Percentiles rank a stretch among this genome's conserved stretches.
Conservation (phyloP, 2,797 vertebrate genomes). For the Gambelia wislizenii region DNA sequence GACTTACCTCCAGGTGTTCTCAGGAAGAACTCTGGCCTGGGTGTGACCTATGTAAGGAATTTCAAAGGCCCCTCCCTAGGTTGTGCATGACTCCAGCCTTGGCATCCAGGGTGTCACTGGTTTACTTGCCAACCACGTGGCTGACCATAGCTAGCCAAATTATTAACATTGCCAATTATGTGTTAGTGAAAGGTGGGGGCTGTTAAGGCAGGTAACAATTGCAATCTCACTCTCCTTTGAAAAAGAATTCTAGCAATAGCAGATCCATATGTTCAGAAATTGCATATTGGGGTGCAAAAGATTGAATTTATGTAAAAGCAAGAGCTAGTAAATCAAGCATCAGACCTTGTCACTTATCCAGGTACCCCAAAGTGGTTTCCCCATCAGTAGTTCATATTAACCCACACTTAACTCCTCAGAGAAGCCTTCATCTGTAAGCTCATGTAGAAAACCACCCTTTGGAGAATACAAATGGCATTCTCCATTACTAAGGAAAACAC, state of each 20-base stretch:
- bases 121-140: too few species aligned
- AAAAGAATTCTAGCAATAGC: background rate
- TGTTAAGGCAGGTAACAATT: too few species aligned
- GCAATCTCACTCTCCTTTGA: background rate
- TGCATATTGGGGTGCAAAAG: background rate
- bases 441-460: background rate
- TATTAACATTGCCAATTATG: too few species aligned
- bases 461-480: background rate
- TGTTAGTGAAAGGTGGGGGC: too few species aligned
- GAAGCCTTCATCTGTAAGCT: background rate
- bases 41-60: too few species aligned
- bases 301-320: background rate
- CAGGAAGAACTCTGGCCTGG: too few species aligned
- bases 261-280: conserved; percentile 3
- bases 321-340: background rate
- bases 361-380: background rate
- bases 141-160: too few species aligned
- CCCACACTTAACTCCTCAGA: background rate
- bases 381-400: background rate
- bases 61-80: too few species aligned
- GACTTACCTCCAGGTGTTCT: too few species aligned
- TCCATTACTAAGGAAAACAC: background rate
- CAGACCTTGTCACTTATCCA: background rate
- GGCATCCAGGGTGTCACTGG: too few species aligned
- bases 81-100: too few species aligned